Evolutionary conservation across 2,888 invertebrate genomes (phyloP).

Genomic region (Periphyllus acericola): DNA sequence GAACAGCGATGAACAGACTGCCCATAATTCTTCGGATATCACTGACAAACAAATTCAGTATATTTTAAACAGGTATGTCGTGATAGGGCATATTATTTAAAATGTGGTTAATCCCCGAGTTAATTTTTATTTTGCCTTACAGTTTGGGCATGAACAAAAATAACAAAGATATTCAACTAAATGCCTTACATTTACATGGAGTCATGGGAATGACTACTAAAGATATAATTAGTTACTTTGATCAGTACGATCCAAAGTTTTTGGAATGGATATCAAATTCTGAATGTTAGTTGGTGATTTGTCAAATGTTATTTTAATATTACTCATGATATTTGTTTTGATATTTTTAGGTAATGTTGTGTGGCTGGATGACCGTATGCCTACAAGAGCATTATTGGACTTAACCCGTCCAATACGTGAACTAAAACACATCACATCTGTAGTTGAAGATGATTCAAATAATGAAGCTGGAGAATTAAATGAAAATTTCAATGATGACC

Average conservation of each 20-base stretch:
- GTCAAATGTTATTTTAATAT: not conserved
- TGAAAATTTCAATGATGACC: constrained; percentile 38
- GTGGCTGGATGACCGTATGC: constrained; percentile 49
- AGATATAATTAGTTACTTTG: constrained; percentile 52
- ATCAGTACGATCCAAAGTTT: constrained; percentile 54
- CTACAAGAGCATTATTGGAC: constrained; percentile 46
- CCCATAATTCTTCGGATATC: constrained; percentile 1
- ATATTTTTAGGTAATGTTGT: constrained; percentile 47
- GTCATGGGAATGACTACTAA: constrained; percentile 52
- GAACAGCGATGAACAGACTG: not conserved
- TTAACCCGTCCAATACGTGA: constrained; percentile 54
- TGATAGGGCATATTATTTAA: not conserved
- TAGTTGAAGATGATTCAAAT: constrained; percentile 1
- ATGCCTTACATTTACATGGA: constrained; percentile 54
- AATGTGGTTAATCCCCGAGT: not conserved
- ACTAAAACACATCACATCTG: constrained; percentile 32
- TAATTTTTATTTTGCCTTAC: constrained; percentile 10
- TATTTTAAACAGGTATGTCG: constrained; percentile 40
- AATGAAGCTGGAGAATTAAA: constrained; percentile 22
- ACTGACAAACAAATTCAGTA: constrained; percentile 51
- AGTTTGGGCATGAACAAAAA: constrained; percentile 59
- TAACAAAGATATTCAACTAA: constrained; percentile 55
- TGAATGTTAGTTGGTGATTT: constrained; percentile 49
- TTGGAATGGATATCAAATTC: constrained; percentile 53
- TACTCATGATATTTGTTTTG: not conserved